Evolutionary conservation across 2,113 vertebrate genomes (phyloP).

Genomic region (Percina caprodes): DNA sequence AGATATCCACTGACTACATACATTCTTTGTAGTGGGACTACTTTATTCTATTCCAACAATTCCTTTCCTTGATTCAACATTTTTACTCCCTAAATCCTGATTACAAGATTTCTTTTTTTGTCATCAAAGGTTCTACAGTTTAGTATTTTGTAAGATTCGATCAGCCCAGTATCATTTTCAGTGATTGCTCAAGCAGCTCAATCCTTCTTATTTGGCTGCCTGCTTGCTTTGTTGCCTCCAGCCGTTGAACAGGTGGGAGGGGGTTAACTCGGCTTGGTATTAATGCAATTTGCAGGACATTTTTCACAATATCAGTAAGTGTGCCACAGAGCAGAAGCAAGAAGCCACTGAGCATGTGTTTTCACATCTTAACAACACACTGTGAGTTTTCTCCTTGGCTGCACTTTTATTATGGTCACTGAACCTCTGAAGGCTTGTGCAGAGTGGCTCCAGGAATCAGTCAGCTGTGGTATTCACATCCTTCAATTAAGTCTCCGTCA

Average conservation of each 20-base stretch:
- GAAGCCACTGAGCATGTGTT: slow-evolving; percentile 68
- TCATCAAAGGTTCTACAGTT: neutral
- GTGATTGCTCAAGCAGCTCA: neutral
- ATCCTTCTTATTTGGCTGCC: slow-evolving; percentile 27
- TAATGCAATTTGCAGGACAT: slow-evolving; percentile 39
- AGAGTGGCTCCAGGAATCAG: slow-evolving; percentile 55
- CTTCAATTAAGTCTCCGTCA: slow-evolving; percentile 72
- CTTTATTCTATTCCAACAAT: neutral
- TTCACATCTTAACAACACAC: slow-evolving; percentile 61
- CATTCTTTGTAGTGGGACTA: neutral
- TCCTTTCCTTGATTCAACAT: neutral
- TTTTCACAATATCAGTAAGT: slow-evolving; percentile 36
- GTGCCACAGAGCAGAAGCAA: slow-evolving; percentile 43
- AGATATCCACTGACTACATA: neutral
- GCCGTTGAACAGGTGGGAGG: slow-evolving; percentile 5
- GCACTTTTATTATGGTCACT: slow-evolving; percentile 67
- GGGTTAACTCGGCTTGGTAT: slow-evolving; percentile 12
- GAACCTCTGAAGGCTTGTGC: slow-evolving; percentile 52
- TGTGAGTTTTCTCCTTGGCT: slow-evolving; percentile 56
- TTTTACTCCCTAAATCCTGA: neutral
- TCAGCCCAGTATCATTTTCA: neutral
- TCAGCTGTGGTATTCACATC: slow-evolving; percentile 68
- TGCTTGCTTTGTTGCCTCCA: slow-evolving; percentile 23
- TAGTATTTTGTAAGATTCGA: no score
- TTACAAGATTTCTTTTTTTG: neutral